Evolutionary conservation across 1,140 invertebrate genomes (phyloP), one percentile per base, ranked within the genome.

Genomic region (Pinna nobilis): DNA sequence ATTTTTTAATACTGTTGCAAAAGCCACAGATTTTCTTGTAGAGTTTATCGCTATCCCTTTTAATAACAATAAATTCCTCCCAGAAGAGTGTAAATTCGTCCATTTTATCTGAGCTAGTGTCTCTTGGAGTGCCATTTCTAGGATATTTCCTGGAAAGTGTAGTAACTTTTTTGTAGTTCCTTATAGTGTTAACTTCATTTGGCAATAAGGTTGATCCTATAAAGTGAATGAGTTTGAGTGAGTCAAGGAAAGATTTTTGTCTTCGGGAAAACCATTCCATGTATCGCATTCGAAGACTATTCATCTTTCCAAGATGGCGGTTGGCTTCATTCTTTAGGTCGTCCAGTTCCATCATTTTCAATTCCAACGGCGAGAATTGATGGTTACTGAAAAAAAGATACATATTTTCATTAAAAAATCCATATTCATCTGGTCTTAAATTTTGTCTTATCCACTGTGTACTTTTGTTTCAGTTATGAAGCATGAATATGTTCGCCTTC

Each of bases 241-340:
- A 61, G 32, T 81, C 81, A 11, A 82, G 32, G 55, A 85, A 83
- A n/a, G 75, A 76, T 49, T 78, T 51, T n/a, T 76, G 64, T 49
- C 68, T 67, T 20, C 74, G 50, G 2, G 77, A 65, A 57, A 85
- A 85, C 83, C 83, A 84, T 49, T 84, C 81, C 50, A 74, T 79
- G 73, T 83, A 84, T 2, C 75, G 67, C 51, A 78, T 76, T 60
- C 77, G 72, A 1, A 85, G 51, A 25, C 37, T 53, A 63, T 85
- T 82, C 18, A 83, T 63, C 23, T 66, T 50, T 15, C 77, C 67
- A 44, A 85, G 47, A 47, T 85, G 80, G 23, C 35, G 33, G 39
- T 66, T 66, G 32, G 76, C 59, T 11, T 79, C 77, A n/a, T 71
- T 67, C 64, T 85, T 82, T 15, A 85, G 44, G 3, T 47, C 30